Evolutionary conservation across 2,113 vertebrate genomes (phyloP), one percentile per base, ranked within the genome.

Genomic region (Psettodes erumei): DNA sequence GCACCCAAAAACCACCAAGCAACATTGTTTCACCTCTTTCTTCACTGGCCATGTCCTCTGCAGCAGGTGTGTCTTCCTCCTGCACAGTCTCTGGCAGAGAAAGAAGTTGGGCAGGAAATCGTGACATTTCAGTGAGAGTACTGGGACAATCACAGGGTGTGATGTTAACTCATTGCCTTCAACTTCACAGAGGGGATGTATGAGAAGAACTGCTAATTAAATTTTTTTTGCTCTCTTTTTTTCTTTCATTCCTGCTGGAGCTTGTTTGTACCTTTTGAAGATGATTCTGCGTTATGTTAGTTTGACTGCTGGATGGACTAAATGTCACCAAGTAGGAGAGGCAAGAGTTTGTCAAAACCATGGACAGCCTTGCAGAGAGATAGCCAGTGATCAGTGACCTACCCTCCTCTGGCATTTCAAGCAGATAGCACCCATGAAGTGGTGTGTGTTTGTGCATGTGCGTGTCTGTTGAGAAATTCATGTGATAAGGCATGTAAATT

Each of bases 371-470:
- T 48, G 13, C 51, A 55, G 30, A 40, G 37, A 61, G 66, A 70
- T 54, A 67, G 56, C 6, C 18, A 18, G 53, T 3, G 27, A 28
- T 32, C 8, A 2, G 12, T 84, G 83, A 85, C 28, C 54, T 85
- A 79, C 67, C 54, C 42, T 6, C 27, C 60, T 75, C 43, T 76
- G 84, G 73, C 32, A 80, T 86, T 83, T 75, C n/a, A 54, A 77
- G 65, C 19, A 54, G 30, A 50, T 5, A 71, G 43, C 71, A 32
- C 35, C 75, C n/a, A 35, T 67, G 30, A 58, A 59, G 55, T 21
- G 30, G 32, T 11, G 33, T 35, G 64, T 75, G 28, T 74, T 48
- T 59, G 8, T 38, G 32, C 35, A 50, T 33, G 54, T 53, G 30
- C 28, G 63, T 42, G 42, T 33, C 5, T 62, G n/a, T 48, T n/a